Percentiles rank a stretch among this genome's conserved stretches.
phyloP scores from a whole-genome alignment of 2,888 invertebrate genomes.

The Melanophora roralis region DNA sequence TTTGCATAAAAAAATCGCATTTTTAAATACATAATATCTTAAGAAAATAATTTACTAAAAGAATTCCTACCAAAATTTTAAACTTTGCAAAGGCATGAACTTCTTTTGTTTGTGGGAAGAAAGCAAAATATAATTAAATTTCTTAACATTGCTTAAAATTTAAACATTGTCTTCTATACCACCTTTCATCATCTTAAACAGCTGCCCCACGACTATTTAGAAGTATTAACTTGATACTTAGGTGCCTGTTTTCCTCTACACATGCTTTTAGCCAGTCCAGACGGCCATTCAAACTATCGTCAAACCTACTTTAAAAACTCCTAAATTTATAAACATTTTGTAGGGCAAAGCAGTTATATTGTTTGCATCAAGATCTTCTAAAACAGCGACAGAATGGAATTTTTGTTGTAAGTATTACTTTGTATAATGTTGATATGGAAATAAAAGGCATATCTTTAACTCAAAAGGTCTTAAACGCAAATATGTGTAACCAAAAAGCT shows the following conservation, averaged over 20 bases:
- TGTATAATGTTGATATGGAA: background rate
- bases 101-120: too few relatives aligned
- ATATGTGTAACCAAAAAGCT: too few relatives aligned
- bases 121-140: too few relatives aligned
- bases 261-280: background rate
- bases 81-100: too few relatives aligned
- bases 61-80: too few relatives aligned
- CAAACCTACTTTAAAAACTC: background rate
- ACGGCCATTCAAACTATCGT: background rate
- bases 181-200: background rate
- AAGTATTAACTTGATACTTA: background rate
- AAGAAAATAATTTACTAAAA: too few relatives aligned
- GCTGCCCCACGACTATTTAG: slow-evolving; percentile 32
- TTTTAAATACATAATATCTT: too few relatives aligned
- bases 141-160: background rate
- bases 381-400: slow-evolving; percentile 72
- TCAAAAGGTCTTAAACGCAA: too few relatives aligned
- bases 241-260: background rate
- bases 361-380: slow-evolving; percentile 26
- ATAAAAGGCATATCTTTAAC: too few relatives aligned
- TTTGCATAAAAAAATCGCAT: background rate
- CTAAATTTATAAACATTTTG: slow-evolving; percentile 19
- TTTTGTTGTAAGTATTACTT: slow-evolving; percentile 75
- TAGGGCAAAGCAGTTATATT: background rate
- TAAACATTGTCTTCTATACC: background rate